These are phyloP conservation scores for Petrocephalus zakoni DNA, from an alignment of 2,113 vertebrate species.

Conservation along the genomic window DNA sequence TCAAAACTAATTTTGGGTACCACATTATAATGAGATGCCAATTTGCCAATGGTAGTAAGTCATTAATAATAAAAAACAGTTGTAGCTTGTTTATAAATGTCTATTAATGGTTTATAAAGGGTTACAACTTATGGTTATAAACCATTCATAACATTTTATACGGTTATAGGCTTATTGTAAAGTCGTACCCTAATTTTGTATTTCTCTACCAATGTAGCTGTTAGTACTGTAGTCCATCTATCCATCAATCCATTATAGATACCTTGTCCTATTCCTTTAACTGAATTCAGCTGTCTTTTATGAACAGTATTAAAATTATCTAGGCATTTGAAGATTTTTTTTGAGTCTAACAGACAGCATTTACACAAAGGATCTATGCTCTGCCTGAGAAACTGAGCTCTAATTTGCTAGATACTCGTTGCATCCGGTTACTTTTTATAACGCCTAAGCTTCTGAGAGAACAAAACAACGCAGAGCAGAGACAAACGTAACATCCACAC, in stretches of 20 bases:
- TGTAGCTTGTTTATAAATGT: too few species aligned
- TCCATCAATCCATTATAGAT: neutral
- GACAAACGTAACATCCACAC: neutral
- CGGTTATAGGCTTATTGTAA: neutral
- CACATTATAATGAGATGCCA: neutral
- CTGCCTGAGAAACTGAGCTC: neutral
- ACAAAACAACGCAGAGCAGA: neutral
- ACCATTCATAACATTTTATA: neutral
- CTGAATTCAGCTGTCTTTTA: neutral
- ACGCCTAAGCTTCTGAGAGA: neutral
- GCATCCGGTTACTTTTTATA: neutral
- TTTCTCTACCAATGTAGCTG: neutral
- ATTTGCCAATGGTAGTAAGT: neutral
- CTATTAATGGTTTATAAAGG: neutral
- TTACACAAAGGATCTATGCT: neutral
- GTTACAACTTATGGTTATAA: neutral
- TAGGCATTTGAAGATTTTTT: neutral
- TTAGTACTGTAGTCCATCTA: neutral
- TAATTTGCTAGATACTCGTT: neutral
- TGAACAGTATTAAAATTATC: neutral
- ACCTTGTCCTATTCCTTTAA: neutral
- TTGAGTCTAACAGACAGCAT: neutral
- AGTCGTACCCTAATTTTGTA: neutral
- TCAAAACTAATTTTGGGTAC: neutral
- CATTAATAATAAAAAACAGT: neutral